phyloP scores from a whole-genome alignment of 2,797 vertebrate genomes.

The Acridotheres tristis region DNA sequence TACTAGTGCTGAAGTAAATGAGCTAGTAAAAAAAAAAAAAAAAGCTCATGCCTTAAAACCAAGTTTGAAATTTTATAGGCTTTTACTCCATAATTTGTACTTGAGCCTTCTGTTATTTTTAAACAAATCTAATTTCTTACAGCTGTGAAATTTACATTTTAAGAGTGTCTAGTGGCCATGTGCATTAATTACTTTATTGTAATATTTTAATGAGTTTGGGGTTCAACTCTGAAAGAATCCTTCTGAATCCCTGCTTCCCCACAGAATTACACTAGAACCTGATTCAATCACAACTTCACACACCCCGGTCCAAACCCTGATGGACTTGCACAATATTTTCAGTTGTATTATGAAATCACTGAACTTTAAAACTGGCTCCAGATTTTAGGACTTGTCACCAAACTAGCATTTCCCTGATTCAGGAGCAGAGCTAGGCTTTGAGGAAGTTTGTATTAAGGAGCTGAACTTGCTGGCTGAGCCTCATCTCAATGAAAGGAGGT shows the following conservation, averaged over 20 bases:
- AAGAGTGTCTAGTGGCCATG: constrained; percentile 73
- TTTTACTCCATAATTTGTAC: constrained; percentile 65
- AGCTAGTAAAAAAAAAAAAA: neutral
- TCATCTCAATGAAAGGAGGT: neutral
- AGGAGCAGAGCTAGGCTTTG: neutral
- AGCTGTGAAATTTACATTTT: constrained; percentile 75
- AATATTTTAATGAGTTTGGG: constrained; percentile 72
- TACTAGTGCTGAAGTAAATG: neutral
- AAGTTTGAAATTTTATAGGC: constrained; percentile 68
- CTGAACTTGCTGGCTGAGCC: neutral
- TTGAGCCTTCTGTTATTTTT: constrained; percentile 73
- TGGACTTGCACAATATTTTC: neutral
- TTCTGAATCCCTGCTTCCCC: constrained; percentile 56
- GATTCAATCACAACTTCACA: constrained; percentile 11
- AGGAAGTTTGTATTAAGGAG: neutral
- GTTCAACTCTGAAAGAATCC: constrained; percentile 58
- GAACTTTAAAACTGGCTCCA: neutral
- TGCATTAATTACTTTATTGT: constrained; percentile 73
- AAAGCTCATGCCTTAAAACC: constrained; percentile 50
- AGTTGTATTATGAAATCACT: neutral
- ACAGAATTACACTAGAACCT: constrained; percentile 40
- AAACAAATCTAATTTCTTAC: constrained; percentile 74
- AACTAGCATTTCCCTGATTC: neutral
- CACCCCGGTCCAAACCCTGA: neutral
- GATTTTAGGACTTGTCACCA: neutral